Base-by-base conservation (phyloP, 2,797 vertebrate species). In the Sternarchorhynchus goeldii region DNA sequence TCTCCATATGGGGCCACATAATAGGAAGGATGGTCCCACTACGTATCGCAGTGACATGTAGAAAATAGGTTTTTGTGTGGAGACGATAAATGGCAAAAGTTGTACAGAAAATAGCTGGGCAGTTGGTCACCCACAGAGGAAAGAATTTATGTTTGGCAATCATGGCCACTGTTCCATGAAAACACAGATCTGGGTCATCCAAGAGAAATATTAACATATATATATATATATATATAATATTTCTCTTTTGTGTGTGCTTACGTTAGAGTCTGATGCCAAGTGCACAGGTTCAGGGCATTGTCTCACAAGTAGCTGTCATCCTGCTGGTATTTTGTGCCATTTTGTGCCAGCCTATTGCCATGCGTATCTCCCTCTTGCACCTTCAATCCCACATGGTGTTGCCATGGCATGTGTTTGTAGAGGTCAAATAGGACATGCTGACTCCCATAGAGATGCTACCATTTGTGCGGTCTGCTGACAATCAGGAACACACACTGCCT, bases 81-180 rank as follows among this genome's bases (percentile, higher is more conserved):
- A 53, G 67, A 59, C 36, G 17, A 76, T 69, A 70, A 75, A 73
- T 34, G 60, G 67, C 62, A 59, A 71, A 56, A 64, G 59, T 25
- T 71, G 4, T 21, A 57, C 34, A 58, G 50, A 65, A 78, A 65
- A 56, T 18, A 56, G 36, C 58, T 17, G 2, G 21, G 36, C 5
- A 29, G 53, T n/a, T 66, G 34, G 31, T 82, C 64, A 58, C 64
- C 76, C 74, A 32, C 14, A 10, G 36, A 73, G 73, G 41, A 76
- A 79, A 31, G 32, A 81, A 72, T 81, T 80, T 59, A 69, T 70
- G 76, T 71, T 58, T 59, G 72, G 76, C 78, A 77, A 76, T 81
- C 62, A 25, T 53, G 73, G 53, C 73, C 32, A 72, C 69, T 77
- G 71, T 78, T 80, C 31, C 41, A 77, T 65, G 53, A 76, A 81